Conservation (phyloP, 2,888 invertebrate species). For the Amiota mariae region DNA sequence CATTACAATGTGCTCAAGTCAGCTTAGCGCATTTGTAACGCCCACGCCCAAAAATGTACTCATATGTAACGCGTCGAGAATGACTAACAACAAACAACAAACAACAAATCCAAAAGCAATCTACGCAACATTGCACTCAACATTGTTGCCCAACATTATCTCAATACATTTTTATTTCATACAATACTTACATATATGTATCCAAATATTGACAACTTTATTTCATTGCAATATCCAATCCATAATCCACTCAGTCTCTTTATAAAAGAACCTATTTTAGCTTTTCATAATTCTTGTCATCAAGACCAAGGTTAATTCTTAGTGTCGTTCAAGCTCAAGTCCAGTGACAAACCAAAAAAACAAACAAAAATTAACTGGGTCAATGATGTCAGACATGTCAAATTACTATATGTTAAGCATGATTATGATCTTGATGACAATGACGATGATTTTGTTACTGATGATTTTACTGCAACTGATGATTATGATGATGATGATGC, state of each 20-base stretch:
- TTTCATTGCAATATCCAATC: no score
- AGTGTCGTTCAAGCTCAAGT: slow-evolving; percentile 9
- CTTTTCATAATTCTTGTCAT: no score
- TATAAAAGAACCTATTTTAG: no score
- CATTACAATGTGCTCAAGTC: slow-evolving; percentile 20
- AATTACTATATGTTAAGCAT: slow-evolving; percentile 30
- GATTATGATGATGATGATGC: slow-evolving; percentile 11
- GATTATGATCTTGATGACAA: not conserved
- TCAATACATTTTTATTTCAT: no score
- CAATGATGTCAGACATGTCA: slow-evolving; percentile 56
- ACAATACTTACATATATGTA: no score
- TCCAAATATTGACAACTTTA: no score
- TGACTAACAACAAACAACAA: slow-evolving; percentile 11
- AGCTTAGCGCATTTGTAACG: slow-evolving; percentile 34
- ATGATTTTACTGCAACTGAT: not conserved
- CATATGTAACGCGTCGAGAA: slow-evolving; percentile 47
- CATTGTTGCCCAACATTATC: no score
- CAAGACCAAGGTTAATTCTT: no score
- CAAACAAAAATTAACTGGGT: slow-evolving; percentile 51
- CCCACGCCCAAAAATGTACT: slow-evolving; percentile 44
- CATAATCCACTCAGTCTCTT: no score
- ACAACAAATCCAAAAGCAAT: not conserved
- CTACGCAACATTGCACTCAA: not conserved
- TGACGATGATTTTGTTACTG: slow-evolving; percentile 8
- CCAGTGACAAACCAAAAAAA: slow-evolving; percentile 37